phyloP scores from a whole-genome alignment of 2,113 vertebrate species.

The Anoura caudifer region DNA sequence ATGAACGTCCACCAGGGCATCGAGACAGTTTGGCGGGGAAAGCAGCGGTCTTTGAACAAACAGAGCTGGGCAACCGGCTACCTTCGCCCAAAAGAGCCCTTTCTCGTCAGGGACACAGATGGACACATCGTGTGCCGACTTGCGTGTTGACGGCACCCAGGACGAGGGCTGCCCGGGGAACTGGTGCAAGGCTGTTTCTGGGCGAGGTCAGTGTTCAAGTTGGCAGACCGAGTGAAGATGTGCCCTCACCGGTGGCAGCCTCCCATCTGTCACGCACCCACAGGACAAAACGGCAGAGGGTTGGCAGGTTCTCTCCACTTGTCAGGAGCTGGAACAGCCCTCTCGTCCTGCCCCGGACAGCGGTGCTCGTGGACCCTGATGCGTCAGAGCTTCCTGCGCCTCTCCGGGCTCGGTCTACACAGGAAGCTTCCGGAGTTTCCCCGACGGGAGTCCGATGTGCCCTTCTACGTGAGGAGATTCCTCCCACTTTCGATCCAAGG shows the following conservation, averaged over 20 bases:
- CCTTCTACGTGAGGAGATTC: too few relatives aligned
- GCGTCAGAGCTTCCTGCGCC: too few relatives aligned
- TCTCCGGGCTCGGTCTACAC: too few relatives aligned
- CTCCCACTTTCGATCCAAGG: too few relatives aligned
- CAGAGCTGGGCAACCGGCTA: neutral
- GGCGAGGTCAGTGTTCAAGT: too few relatives aligned
- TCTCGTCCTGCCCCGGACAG: neutral
- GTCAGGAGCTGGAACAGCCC: neutral
- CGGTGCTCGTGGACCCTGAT: neutral
- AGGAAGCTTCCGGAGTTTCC: too few relatives aligned
- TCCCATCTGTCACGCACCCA: neutral
- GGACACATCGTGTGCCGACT: fast-evolving
- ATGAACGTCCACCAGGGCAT: neutral
- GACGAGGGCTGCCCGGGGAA: neutral
- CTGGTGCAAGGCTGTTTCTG: neutral
- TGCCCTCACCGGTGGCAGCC: fast-evolving
- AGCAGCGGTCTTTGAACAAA: neutral
- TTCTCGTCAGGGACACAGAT: neutral
- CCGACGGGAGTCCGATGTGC: too few relatives aligned
- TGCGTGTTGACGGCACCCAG: neutral
- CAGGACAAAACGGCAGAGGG: neutral
- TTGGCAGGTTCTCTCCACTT: neutral
- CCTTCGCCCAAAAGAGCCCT: neutral
- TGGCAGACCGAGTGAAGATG: neutral
- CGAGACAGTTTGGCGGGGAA: neutral